A percentile compares a stretch with the other conserved stretches of the same genome.
Evolutionary conservation across 64 coral and sea anemone species (phyloP).

Genomic region (Stylophora pistillata): DNA sequence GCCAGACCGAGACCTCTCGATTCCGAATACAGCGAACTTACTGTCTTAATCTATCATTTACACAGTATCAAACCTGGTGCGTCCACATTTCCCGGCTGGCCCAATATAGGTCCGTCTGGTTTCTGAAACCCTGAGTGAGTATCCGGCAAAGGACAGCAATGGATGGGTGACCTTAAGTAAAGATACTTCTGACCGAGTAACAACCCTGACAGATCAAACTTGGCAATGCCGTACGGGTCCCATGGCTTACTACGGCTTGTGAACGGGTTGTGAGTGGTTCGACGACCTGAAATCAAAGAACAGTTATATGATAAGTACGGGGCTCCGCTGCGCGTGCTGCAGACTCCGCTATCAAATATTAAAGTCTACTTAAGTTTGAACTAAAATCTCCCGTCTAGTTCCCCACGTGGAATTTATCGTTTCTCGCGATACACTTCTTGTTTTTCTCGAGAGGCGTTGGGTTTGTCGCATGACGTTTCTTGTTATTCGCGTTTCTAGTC

Average conservation of each 20-base stretch:
- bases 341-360: too few species aligned
- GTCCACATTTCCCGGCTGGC: conserved; percentile 83
- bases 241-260: conserved; percentile 75
- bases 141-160: conserved; percentile 80
- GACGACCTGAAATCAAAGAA: conserved; percentile 58
- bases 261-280: conserved; percentile 97
- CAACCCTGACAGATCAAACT: conserved; percentile 84
- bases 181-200: conserved; percentile 82
- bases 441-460: too few species aligned
- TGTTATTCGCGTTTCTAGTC: too few species aligned
- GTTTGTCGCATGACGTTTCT: too few species aligned
- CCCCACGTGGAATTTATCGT: too few species aligned
- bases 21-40: too few species aligned
- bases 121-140: conserved; percentile 76
- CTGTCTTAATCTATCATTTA: too few species aligned
- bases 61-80: conserved; percentile 68
- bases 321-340: too few species aligned
- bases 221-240: conserved; percentile 93
- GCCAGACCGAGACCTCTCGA: too few species aligned
- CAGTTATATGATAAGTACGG: not conserved
- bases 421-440: too few species aligned
- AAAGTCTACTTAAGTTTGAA: too few species aligned
- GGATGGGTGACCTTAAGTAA: conserved; percentile 80
- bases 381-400: too few species aligned
- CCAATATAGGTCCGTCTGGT: conserved; percentile 77